Evolutionary conservation across 2,113 vertebrate genomes (phyloP).

Genomic region (Heloderma charlesbogerti): DNA sequence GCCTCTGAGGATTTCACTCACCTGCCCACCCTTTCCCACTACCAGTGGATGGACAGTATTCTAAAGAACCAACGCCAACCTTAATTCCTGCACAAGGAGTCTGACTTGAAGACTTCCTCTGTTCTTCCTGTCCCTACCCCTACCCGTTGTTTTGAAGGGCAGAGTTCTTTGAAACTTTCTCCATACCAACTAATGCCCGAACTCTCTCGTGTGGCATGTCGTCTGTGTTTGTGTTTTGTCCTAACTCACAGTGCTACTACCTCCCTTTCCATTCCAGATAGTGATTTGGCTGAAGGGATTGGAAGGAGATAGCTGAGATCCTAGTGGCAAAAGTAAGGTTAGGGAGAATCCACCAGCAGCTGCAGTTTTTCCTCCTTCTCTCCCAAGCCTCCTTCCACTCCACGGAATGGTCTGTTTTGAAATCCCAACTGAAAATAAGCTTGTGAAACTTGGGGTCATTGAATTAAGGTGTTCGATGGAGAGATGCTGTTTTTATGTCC

Average conservation of each 20-base stretch:
- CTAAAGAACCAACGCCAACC: not conserved
- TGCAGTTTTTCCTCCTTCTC: not conserved
- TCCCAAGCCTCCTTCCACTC: not conserved
- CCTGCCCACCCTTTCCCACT: not conserved
- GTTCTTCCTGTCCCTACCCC: not conserved
- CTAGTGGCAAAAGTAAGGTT: not conserved
- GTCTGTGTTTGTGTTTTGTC: not conserved
- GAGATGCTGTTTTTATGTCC: slow-evolving; percentile 38
- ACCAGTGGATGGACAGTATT: not conserved
- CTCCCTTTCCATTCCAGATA: not conserved
- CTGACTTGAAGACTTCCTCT: not conserved
- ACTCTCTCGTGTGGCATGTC: not conserved
- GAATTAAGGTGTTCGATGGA: not conserved
- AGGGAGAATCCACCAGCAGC: not conserved
- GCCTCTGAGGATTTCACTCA: not conserved
- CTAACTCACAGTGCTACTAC: not conserved
- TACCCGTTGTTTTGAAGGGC: not conserved
- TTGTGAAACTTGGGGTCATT: not conserved
- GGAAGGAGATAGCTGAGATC: not conserved
- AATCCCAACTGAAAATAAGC: not conserved
- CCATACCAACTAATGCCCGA: not conserved
- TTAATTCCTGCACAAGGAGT: not conserved
- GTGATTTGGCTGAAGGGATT: not conserved
- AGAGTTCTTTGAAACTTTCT: not conserved
- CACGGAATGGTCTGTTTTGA: not conserved